phyloP scores from a whole-genome alignment of 1,140 invertebrate species.

The Hyles vespertilio region DNA sequence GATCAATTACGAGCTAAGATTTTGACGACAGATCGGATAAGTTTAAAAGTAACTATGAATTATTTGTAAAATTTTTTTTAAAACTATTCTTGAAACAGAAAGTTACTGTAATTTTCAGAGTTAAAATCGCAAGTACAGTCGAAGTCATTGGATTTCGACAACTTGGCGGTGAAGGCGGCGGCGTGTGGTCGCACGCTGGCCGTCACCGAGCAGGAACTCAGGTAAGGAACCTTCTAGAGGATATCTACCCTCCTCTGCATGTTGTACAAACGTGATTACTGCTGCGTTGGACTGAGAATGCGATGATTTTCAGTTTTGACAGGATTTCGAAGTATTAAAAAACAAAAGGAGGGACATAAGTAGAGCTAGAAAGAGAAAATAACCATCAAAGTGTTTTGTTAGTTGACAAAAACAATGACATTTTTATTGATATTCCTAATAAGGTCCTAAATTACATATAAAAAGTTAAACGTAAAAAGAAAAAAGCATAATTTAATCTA shows the following conservation, averaged over 20 bases:
- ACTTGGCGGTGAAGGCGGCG: constrained; percentile 43
- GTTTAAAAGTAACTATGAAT: no score
- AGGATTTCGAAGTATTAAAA: not conserved
- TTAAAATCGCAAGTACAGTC: constrained; percentile 54
- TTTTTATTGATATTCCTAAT: no score
- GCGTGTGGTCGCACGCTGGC: constrained; percentile 55
- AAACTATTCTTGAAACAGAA: not conserved
- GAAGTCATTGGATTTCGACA: constrained; percentile 48
- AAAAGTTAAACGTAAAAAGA: no score
- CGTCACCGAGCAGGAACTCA: constrained; percentile 64
- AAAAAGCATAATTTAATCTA: no score
- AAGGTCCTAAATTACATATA: no score
- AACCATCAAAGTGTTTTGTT: no score
- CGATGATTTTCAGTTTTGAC: not conserved
- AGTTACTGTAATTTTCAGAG: constrained; percentile 32
- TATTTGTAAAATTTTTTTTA: no score
- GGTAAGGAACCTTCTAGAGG: constrained; percentile 29
- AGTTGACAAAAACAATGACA: no score
- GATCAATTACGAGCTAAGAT: no score
- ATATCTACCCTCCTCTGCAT: not conserved
- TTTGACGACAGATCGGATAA: no score
- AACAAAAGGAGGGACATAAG: no score
- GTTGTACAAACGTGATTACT: not conserved
- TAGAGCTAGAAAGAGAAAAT: no score
- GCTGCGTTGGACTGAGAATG: not conserved